Evolutionary conservation across 2,888 invertebrate species (phyloP).

Genomic region (Oasisia sp.): DNA sequence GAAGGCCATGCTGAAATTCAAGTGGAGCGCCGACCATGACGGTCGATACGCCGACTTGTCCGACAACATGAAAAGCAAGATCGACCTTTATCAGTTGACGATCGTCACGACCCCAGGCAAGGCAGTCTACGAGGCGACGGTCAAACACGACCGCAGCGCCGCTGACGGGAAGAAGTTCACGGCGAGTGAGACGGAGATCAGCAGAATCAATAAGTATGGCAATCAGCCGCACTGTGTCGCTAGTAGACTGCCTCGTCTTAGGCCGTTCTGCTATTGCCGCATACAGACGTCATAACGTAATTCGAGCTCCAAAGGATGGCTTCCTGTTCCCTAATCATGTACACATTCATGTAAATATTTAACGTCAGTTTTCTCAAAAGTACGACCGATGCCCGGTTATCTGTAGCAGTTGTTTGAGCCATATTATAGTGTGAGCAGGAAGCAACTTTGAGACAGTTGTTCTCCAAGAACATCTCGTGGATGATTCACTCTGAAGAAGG

Average conservation of each 20-base stretch:
- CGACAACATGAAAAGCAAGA: slow-evolving; percentile 71
- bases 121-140: slow-evolving; percentile 28
- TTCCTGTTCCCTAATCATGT: too few species aligned
- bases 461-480: too few species aligned
- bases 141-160: slow-evolving; percentile 14
- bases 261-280: slow-evolving; percentile 86
- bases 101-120: slow-evolving; percentile 24
- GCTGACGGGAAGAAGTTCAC: slow-evolving; percentile 21
- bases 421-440: too few species aligned
- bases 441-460: too few species aligned
- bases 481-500: too few species aligned
- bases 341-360: too few species aligned
- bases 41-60: slow-evolving; percentile 85
- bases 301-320: too few species aligned
- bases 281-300: slow-evolving; percentile 23
- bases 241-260: slow-evolving; percentile 70
- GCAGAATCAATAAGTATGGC: slow-evolving; percentile 84
- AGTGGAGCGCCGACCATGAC: slow-evolving; percentile 80
- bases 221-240: slow-evolving; percentile 84
- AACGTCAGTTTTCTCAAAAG: too few species aligned
- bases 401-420: too few species aligned
- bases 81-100: slow-evolving; percentile 71
- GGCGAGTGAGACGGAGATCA: slow-evolving; percentile 56
- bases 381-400: too few species aligned
- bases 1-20: slow-evolving; percentile 75